phyloP scores from a whole-genome alignment of 2,797 vertebrate species.

The Neopelma chrysocephalum region DNA sequence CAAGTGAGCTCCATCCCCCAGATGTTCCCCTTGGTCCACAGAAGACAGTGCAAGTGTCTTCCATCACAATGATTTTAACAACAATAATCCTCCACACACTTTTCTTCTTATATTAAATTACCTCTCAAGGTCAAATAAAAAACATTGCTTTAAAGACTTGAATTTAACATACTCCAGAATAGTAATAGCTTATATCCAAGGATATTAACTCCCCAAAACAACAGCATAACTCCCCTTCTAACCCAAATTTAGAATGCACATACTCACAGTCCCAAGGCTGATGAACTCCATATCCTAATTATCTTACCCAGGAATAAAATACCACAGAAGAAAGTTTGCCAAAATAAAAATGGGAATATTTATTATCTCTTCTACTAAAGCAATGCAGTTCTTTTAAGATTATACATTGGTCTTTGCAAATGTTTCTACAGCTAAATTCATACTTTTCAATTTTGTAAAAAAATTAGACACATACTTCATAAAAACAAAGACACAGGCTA shows the following conservation, averaged over 20 bases:
- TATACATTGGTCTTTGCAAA: conserved; percentile 61
- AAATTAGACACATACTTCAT: conserved; percentile 68
- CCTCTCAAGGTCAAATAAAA: neutral
- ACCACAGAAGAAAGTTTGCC: conserved; percentile 65
- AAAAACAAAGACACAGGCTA: conserved; percentile 48
- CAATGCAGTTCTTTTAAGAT: conserved; percentile 59
- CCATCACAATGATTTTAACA: neutral
- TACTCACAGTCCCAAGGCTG: neutral
- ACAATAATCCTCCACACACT: neutral
- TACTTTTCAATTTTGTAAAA: conserved; percentile 54
- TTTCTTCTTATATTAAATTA: neutral
- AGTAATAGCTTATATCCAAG: neutral
- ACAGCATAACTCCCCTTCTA: neutral
- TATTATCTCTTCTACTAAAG: conserved; percentile 73
- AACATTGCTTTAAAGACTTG: neutral
- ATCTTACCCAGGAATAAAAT: conserved; percentile 31
- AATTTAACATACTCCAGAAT: neutral
- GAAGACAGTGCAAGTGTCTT: neutral
- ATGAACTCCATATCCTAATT: neutral
- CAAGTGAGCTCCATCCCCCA: neutral
- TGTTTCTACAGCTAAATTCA: conserved; percentile 55
- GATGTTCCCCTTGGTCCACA: neutral
- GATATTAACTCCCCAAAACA: neutral
- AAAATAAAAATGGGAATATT: conserved; percentile 77
- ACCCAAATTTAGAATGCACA: neutral